Base-by-base conservation (phyloP, 2,888 invertebrate genomes). In the Parochlus steinenii region DNA sequence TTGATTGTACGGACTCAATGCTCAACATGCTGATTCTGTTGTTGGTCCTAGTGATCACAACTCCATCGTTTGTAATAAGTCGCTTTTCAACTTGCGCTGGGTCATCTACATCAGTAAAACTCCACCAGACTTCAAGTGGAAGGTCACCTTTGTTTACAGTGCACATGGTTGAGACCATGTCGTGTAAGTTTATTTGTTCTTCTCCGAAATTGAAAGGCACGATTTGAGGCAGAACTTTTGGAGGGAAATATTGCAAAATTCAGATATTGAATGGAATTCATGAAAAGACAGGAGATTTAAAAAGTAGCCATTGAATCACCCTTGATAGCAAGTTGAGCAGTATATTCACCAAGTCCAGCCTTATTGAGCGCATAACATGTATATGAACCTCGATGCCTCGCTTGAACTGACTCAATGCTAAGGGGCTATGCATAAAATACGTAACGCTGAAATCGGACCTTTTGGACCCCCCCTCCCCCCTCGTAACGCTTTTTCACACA, bases 351-450 rank as follows among this genome's bases (percentile, higher is more conserved):
- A 46, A 65, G 64, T 50, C 78, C 78, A 42, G 74, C 77, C 43
- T 62, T 54, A 62, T 78, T 80, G 47, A 68, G 65, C 35, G 78
- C 81, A 48, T 69, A 66, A 57, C 82, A 82, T 41, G 73, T 70
- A 55, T 80, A 82, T 47, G 70, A 73, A 46, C 81, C 82, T 45
- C 74, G 69, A 55, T 80, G 78, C 38, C 67, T 63, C 36, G 69
- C 72, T 49, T 65, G 68, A 41, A 74, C 76, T 40, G 68, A 69
- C 48, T 74, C 74, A 49, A 78, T 74, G 54, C 68, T 74, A 37
- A 77, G 59, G n/a, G n/a, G n/a, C n/a, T n/a, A n/a, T n/a, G n/a
- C n/a, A n/a, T n/a, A n/a, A n/a, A n/a, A n/a, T n/a, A n/a, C n/a
- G n/a, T n/a, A n/a, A n/a, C n/a, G n/a, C n/a, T n/a, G n/a, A n/a